Base-by-base conservation (phyloP, 2,797 vertebrate species). In the Neomorphus geoffroyi region DNA sequence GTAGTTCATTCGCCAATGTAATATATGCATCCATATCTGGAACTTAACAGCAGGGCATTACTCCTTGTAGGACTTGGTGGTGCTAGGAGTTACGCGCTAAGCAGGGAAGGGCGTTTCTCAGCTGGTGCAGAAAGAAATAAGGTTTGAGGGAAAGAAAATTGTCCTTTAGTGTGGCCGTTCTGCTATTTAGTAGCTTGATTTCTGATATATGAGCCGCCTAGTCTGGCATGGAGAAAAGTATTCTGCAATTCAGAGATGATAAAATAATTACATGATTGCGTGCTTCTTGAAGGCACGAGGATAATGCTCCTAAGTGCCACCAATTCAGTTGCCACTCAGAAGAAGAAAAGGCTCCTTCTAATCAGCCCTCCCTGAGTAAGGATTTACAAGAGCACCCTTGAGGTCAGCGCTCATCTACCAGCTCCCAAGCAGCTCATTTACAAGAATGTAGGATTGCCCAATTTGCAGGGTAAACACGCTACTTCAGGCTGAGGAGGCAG, bases 391-490 rank as follows among this genome's bases (percentile, higher is more conserved):
- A 88, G 89, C 14, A 88, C 75, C 89, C 89, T 62, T 5, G 48
- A 86, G 94, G 85, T 88, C 95, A 83, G 89, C 45, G 1, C 73
- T 64, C 22, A 96, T 57, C 91, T 30, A n/a, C 83, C 50, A 7
- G 91, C 87, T 78, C 8, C 72, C 69, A 86, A 35, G 81, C 71
- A 73, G 33, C 69, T 60, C 32, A 0, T 15, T 15, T 8, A 18
- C 8, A 28, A 28, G 92, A 54, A 33, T 3, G 2, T 4, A 3
- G 27, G 46, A 80, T 70, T 91, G 91, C 90, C 90, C 82, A 84
- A 32, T 1, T 5, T 6, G 32, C 39, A 53, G 73, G 77, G 87
- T 45, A 53, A 70, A 48, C 66, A 37, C 0, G 3, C 46, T 32
- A 5, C 86, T 91, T 18, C 5, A 51, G 58, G 69, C 79, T 50